Base-by-base conservation (phyloP, 2,797 vertebrate species). In the Alosa sapidissima region DNA sequence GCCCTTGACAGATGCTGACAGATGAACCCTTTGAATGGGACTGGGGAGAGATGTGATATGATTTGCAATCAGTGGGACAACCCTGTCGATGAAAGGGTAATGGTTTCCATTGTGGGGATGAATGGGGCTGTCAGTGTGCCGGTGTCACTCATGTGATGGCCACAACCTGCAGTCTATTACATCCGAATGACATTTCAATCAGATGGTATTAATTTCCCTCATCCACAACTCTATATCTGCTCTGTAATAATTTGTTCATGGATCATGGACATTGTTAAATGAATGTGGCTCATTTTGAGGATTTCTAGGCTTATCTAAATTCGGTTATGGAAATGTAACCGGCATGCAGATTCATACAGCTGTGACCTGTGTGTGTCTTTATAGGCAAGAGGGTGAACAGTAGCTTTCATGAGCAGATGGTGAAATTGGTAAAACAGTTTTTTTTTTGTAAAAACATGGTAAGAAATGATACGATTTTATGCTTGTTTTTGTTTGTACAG, bases 11-110 rank as follows among this genome's bases (percentile, higher is more conserved):
- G 14, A 51, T 33, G 9, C 13, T 36, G 62, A 75, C 8, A 87
- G 55, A 89, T 84, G 68, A 65, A 83, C 85, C 87, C 75, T 88
- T 55, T 88, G 87, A 90, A 85, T 86, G 88, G 88, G 85, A 90
- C 21, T 88, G 85, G 85, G 78, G 87, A 84, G 55, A 45, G 75
- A 19, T 84, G 84, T 0, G 13, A 21, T 47, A 9, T 60, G 83
- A 84, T 68, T 85, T 85, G 88, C 90, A 87, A 89, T 91, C 87
- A 89, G 87, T 85, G 87, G 7, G 41, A 83, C 88, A 87, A 91
- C 89, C 91, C 88, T 89, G 87, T 92, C 88, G 89, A 55, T 6
- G 21, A 54, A 47, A 87, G 81, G 87, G 84, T 89, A 91, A 91
- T 89, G 84, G 85, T 83, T 19, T 86, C 86, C 52, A 84, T 65